Base-by-base conservation (phyloP, 2,888 invertebrate genomes). In the Calliopum simillimum region DNA sequence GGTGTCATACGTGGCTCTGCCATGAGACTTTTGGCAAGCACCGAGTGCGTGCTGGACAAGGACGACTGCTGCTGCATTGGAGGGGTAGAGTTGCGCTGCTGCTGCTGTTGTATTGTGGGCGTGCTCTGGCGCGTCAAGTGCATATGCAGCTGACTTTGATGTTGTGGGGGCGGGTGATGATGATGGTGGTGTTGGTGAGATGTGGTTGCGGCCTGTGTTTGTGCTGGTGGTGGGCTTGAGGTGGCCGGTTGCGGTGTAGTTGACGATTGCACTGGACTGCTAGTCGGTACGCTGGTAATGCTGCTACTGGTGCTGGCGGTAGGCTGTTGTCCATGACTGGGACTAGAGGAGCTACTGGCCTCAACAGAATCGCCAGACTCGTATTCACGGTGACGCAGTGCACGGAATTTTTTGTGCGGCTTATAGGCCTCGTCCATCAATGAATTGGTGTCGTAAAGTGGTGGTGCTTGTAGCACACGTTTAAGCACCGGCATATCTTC, bases 381-480 rank as follows among this genome's bases (percentile, higher is more conserved):
- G 55, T 93, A 93, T 82, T 95, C 94, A 78, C 94, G 93, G 73
- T 89, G 89, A 33, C 94, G 88, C 83, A 95, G 88, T 2, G 95
- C 95, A 56, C 97, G 91, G 90, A 97, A 97, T 86, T 97, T 97
- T 87, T 97, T 97, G 89, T 97, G 97, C 73, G 96, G 96, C 85
- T 96, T 95, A 88, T 97, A 97, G 16, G 96, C 96, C 87, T 96
- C 96, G 85, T 96, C 96, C 96, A 97, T 96, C 70, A 97, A 87
- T 2, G 94, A 93, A 82, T 94, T 94, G 69, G 96, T 95, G 83
- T 96, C 95, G 86, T 96, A 95, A 8, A 96, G 87, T 0, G 96
- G 97, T 1, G 97, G 97, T 1, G 97, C 96, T 84, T 97, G 95
- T 21, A 97, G 89, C 3, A 96, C 97, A 66, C 96, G 91, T 85